Base-by-base conservation (phyloP, 1,140 invertebrate species). In the Orussus abietinus region DNA sequence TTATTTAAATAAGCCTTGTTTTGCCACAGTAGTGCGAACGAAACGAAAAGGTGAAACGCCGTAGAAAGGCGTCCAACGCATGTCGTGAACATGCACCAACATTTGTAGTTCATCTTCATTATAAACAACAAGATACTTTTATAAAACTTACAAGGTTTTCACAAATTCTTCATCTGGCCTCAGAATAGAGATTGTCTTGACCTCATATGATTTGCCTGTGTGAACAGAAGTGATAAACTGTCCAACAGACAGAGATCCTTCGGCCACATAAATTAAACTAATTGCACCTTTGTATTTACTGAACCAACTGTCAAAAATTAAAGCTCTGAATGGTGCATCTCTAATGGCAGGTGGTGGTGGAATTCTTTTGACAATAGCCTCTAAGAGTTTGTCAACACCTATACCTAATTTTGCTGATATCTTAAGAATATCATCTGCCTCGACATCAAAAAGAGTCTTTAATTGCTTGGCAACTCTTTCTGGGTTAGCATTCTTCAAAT, bases 291-390 rank as follows among this genome's bases (percentile, higher is more conserved):
- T 82, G 64, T 88, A 93, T 47, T 81, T 82, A 62, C 96, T 88
- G 73, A 85, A 96, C 88, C 91, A 96, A 30, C 89, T 93, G 66
- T 99, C 96, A 75, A 97, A 96, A 29, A 97, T 72, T 12, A 97
- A 69, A 0, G 86, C 90, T 63, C 81, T 81, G 28, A 96, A 83
- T 13, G 83, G 76, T 14, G 75, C 75, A 5, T 79, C 56, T 43
- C 75, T 63, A 38, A 77, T 52, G 4, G 79, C 81, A 12, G 62
- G 48, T 3, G 94, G 94, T 20, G 83, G 76, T 25, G 92, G 91
- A 57, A 96, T 82, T 63, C 74, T 75, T 51, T 85, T 76, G 35
- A 97, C 80, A 5, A 97, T 74, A 6, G 83, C 79, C 61, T 90
- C 66, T 20, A 97, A 56, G 11, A 98, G 72, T 42, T 85, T 70